Conservation (phyloP, 1,140 invertebrate species). For the Melanaphis sacchari region DNA sequence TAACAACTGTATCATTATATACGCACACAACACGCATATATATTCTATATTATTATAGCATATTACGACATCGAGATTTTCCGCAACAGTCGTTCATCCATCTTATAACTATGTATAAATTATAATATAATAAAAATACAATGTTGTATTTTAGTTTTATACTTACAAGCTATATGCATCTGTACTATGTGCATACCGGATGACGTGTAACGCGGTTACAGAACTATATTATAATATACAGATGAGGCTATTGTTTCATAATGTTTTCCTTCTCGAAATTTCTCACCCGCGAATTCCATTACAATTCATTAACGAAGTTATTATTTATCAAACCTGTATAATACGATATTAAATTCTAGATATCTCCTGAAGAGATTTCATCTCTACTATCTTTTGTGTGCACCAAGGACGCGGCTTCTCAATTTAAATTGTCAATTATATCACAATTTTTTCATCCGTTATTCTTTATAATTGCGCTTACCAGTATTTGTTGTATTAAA, state of each 20-base stretch:
- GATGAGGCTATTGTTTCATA: background rate
- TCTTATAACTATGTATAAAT: background rate
- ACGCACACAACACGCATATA: background rate
- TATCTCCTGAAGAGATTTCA: background rate
- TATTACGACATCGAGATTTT: conserved; percentile 12
- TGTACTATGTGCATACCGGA: background rate
- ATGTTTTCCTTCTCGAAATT: background rate
- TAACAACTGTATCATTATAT: conserved; percentile 1
- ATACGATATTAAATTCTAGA: background rate
- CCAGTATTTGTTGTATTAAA: background rate
- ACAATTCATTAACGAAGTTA: background rate
- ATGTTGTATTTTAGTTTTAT: background rate
- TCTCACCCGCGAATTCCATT: conserved; percentile 21
- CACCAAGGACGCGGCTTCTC: background rate
- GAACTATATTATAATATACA: background rate
- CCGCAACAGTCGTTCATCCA: background rate
- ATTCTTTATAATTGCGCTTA: background rate
- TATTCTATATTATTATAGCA: background rate
- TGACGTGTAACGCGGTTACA: background rate
- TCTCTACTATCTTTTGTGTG: background rate
- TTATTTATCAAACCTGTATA: background rate
- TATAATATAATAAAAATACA: background rate
- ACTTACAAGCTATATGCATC: background rate
- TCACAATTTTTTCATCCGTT: background rate
- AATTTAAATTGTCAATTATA: background rate